Evolutionary conservation across 2,888 invertebrate species (phyloP), one percentile per base, ranked within the genome.

Genomic region (Acrobasis consociella): DNA sequence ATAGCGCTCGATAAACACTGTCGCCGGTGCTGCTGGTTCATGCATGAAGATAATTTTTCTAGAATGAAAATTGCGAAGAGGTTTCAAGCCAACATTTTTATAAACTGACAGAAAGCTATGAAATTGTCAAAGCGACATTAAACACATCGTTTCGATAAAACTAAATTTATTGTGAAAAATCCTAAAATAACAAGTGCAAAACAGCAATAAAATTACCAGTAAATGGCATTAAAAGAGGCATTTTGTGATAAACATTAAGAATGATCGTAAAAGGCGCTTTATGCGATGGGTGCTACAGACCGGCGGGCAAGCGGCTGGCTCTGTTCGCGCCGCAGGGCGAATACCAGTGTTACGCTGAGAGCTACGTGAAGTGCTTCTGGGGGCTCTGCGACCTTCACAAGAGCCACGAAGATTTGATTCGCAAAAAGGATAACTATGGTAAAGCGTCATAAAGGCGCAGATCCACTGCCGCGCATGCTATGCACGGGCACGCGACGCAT

Each of bases 321-420:
- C 72, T 84, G 11, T 80, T 85, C 63, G 76, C 78, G 65, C 73
- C 72, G 1, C 81, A 74, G 17, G 83, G 87, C 58, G 81, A 83
- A 38, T 86, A 79, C 51, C 87, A 87, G 64, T 89, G 88, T 66
- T 87, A 87, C 64, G 77, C 85, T 0, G 86, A 90, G 56, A 80
- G 84, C 69, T 91, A 90, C 63, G 72, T 89, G 22, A 89, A 89
- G 72, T 87, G 88, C 67, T 91, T 91, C 67, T 91, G 89, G 90
- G 78, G 81, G 5, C 72, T 91, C 5, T 90, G 90, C 66, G 87
- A 87, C 67, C 78, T 77, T 16, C 86, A 89, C 62, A 80, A 70
- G 64, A 85, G 85, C 65, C 67, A 69, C 2, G 81, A 82, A 16
- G 71, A 71, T 59, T 76, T 85, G 39, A 39, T 69, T 15, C 60